Base-by-base conservation (phyloP, 2,797 vertebrate species). In the Alcedo quadribrachys region DNA sequence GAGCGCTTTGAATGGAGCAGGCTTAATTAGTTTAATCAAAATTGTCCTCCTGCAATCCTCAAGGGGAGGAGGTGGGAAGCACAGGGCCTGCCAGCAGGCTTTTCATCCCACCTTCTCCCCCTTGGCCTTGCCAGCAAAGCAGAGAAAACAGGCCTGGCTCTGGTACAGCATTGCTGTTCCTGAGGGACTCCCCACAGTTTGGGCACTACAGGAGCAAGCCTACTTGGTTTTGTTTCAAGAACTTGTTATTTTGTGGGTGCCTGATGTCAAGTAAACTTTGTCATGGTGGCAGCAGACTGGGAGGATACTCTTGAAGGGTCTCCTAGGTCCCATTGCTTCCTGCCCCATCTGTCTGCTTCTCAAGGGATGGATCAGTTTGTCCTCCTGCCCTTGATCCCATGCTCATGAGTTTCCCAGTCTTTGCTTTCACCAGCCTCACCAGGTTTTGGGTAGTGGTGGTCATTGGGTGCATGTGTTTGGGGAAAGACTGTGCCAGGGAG, bases 11-110 rank as follows among this genome's bases (percentile, higher is more conserved):
- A 82, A 77, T 0, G 19, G 83, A 95, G 67, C 80, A 61, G 58
- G 83, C 54, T 86, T 94, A 85, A 91, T 92, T 93, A 92, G 85
- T 94, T 93, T 95, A 89, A 96, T 94, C 86, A 93, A 89, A 94
- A 88, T 57, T 87, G 87, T 77, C 79, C 83, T 96, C 69, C 40
- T 92, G 93, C 73, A 84, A 63, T 82, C 40, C 90, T 91, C 89
- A 12, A 50, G 88, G 81, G 94, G 32, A 87, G 70, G 82, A 95
- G 92, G 74, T 93, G 89, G 83, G 66, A 85, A 85, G 79, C 70
- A 33, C 3, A 3, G 60, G 63, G 54, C 87, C 87, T 89, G 78
- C 60, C 70, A 78, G 66, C 7, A 18, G 54, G 28, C 69, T 87
- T 40, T 89, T 90, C 51, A 61, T 81, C 51, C 60, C 24, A 33